Conservation (phyloP, 2,888 invertebrate genomes). For the Fissipunctia ypsillon region DNA sequence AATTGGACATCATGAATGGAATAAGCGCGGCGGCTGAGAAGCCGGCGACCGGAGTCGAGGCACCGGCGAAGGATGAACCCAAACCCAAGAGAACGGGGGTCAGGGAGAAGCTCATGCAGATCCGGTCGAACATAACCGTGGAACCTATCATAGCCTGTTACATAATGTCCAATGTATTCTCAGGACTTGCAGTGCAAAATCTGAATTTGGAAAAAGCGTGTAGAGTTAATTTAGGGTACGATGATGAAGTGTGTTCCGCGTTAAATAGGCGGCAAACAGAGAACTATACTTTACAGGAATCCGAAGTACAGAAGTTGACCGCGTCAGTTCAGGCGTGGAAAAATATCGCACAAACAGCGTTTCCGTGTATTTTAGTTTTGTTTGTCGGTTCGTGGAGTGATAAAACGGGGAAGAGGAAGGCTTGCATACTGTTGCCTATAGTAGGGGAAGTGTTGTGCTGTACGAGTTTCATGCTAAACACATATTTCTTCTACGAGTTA, state of each 20-base stretch:
- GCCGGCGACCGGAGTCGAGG: conserved; percentile 75
- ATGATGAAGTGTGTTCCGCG: conserved; percentile 93
- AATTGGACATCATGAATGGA: conserved; percentile 84
- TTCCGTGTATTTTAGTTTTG: conserved; percentile 90
- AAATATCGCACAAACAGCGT: conserved; percentile 89
- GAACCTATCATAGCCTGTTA: conserved; percentile 93
- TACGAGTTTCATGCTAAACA: conserved; percentile 89
- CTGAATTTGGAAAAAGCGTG: conserved; percentile 96
- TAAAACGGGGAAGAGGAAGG: conserved; percentile 90
- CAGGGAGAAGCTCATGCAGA: conserved; percentile 86
- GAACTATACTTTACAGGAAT: conserved; percentile 92
- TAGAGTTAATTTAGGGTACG: conserved; percentile 94
- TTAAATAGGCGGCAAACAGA: conserved; percentile 93
- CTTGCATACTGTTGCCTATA: conserved; percentile 90
- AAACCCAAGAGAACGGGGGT: conserved; percentile 78
- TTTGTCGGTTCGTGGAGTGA: conserved; percentile 92
- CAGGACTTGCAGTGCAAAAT: conserved; percentile 95
- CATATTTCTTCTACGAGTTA: conserved; percentile 90
- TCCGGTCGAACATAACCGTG: conserved; percentile 92
- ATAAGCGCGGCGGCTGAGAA: conserved; percentile 82
- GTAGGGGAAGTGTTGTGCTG: conserved; percentile 89
- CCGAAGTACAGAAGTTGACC: conserved; percentile 91
- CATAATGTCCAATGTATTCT: conserved; percentile 92
- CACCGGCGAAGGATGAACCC: conserved; percentile 76
- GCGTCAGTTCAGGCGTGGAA: conserved; percentile 91